Evolutionary conservation across 2,113 vertebrate species (phyloP), one percentile per base, ranked within the genome.

Genomic region (Tachysurus fulvidraco): DNA sequence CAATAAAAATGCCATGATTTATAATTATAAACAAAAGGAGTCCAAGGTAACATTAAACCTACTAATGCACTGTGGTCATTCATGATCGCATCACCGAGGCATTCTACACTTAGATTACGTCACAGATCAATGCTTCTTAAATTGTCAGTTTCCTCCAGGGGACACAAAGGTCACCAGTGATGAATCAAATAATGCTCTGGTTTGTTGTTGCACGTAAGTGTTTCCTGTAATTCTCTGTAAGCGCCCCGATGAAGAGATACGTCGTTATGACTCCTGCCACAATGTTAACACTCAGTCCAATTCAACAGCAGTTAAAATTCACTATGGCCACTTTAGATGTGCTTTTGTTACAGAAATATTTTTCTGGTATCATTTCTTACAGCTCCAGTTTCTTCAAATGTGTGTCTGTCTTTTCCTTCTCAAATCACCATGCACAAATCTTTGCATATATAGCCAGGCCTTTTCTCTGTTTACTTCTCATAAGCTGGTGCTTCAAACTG

Each of bases 11-110:
- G 28, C 17, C 85, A 65, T 81, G 50, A 85, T 89, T 89, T 64
- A 80, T 60, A 60, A 76, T 85, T 85, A 30, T 60, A 89, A 85
- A 79, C 65, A 78, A 82, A 9, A 82, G 36, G 12, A 60, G 83
- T 57, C 79, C 59, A 46, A 64, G 65, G 84, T 60, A 71, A 83
- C 67, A 83, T 62, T 50, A 89, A 89, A 30, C 73, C 78, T 77
- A 59, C 69, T 89, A 87, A 85, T 89, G 86, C 83, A 81, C 74
- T 88, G 77, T 17, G 59, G 87, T 41, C n/a, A 28, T 85, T 64
- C 55, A 64, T 73, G 60, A 87, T 89, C 46, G 36, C 76, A 74
- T 69, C 76, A 87, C 55, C n/a, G 23, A 82, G 46, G 55, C 73
- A 65, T 57, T 87, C 83, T 84, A 78, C 69, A 85, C 71, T 81